These are phyloP conservation scores for Oreortyx pictus DNA, from an alignment of 2,797 vertebrate species.

Conservation along the genomic window DNA sequence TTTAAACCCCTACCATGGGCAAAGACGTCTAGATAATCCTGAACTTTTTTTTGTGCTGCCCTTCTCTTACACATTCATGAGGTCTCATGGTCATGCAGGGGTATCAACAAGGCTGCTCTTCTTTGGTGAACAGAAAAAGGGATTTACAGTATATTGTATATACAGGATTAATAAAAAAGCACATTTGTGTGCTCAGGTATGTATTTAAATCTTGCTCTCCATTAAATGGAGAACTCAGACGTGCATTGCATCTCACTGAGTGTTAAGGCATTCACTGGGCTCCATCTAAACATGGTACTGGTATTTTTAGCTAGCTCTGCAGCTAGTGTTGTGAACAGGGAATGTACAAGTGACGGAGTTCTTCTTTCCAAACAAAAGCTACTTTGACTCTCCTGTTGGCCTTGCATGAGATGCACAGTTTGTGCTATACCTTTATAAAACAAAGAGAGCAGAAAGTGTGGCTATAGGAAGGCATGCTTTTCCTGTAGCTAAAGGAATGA, in stretches of 20 bases:
- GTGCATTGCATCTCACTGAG: fast-evolving
- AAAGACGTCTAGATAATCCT: background rate
- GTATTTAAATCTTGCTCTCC: background rate
- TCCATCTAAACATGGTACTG: background rate
- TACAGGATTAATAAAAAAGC: background rate
- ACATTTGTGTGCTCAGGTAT: background rate
- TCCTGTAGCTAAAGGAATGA: background rate
- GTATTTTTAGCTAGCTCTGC: background rate
- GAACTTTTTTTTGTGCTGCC: background rate
- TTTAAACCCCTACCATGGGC: background rate
- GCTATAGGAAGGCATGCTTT: background rate
- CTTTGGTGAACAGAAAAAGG: conserved; percentile 30
- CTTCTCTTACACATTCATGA: background rate
- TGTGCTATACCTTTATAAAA: background rate
- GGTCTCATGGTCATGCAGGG: conserved; percentile 12
- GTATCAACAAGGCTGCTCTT: conserved; percentile 21
- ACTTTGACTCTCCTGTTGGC: background rate
- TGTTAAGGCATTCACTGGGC: background rate
- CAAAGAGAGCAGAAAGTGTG: background rate
- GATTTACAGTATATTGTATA: conserved; percentile 14
- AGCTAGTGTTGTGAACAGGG: background rate
- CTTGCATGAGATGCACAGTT: background rate
- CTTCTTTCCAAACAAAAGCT: background rate
- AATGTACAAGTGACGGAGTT: background rate
- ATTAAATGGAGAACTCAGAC: background rate